Evolutionary conservation across 2,113 vertebrate species (phyloP), one percentile per base, ranked within the genome.

Genomic region (Riparia riparia): DNA sequence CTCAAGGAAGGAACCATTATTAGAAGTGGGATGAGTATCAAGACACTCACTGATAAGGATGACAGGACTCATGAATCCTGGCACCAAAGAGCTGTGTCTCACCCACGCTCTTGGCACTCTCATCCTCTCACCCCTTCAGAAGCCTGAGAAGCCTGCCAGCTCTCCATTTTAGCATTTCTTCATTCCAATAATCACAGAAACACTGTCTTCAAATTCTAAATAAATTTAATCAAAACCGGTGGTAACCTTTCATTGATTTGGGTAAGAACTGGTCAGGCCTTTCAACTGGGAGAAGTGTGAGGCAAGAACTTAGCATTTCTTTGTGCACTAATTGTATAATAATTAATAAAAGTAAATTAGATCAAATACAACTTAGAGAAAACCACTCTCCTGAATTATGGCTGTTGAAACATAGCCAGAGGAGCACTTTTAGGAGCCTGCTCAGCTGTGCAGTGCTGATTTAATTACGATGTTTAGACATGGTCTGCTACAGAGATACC

Each of bases 341-440:
- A 95, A 92, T 95, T 95, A 95, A 89, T 70, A 86, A 90, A 96
- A 96, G 22, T 44, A 93, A 94, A 96, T 96, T 83, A 81, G 68
- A 93, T 90, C 63, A 92, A 92, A 86, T 68, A 53, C 3, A 96
- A 70, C 63, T 93, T 56, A 60, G 56, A 91, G 70, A 80, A 96
- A 93, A 92, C 13, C 76, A 89, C 79, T 89, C 71, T 94, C 34
- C 53, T 89, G 76, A 90, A 92, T 86, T 83, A 83, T 21, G 60
- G 71, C 44, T 88, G 60, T 49, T 94, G 82, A 93, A 95, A 89
- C 51, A 57, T 4, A 93, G 92, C 88, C 96, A 96, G 79, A 94
- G 79, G 17, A 96, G 88, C 90, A 95, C 92, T 97, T 96, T 92
- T 79, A 94, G 79, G 25, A 83, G 71, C 49, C 69, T 81, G 51